Percentiles rank a stretch among this genome's conserved stretches.
Conservation (phyloP, 2,888 invertebrate genomes). For the Lasioglossum villosulum region DNA sequence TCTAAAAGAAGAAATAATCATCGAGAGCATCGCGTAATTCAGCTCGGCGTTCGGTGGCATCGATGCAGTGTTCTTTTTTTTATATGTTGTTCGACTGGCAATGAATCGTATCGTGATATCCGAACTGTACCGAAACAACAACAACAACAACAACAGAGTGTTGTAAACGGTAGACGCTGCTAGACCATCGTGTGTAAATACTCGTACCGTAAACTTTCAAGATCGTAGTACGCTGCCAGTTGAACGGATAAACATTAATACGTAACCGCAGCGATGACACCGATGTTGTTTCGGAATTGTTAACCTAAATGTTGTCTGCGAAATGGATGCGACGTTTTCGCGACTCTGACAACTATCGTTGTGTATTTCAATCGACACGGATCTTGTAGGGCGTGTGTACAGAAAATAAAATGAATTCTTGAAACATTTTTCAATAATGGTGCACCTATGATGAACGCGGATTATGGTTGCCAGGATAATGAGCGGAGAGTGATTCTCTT, state of each 20-base stretch:
- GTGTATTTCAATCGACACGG: not conserved
- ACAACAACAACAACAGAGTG: conserved; percentile 18
- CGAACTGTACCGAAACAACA: not conserved
- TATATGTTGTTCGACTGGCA: not conserved
- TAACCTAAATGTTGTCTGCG: conserved; percentile 1
- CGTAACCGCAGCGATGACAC: not conserved
- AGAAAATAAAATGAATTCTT: conserved; percentile 4
- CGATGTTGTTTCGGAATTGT: conserved; percentile 17
- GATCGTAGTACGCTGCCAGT: not conserved
- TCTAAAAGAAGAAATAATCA: conserved; percentile 3
- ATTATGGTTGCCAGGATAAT: not conserved
- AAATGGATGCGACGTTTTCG: conserved; percentile 17
- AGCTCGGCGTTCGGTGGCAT: conserved; percentile 25
- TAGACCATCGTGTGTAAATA: conserved; percentile 25
- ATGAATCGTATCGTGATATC: not conserved
- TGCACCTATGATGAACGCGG: not conserved
- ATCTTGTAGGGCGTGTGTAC: conserved; percentile 9
- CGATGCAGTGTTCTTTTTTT: conserved; percentile 12
- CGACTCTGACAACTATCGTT: conserved; percentile 21
- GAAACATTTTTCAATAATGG: conserved; percentile 18
- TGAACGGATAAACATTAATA: conserved; percentile 17
- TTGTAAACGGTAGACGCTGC: conserved; percentile 26
- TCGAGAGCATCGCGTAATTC: not conserved
- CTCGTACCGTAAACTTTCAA: conserved; percentile 18
- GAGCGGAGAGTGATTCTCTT: not conserved